A percentile compares a stretch with the other conserved stretches of the same genome.
Conservation (phyloP, 2,888 invertebrate species). For the Mythimna impura region DNA sequence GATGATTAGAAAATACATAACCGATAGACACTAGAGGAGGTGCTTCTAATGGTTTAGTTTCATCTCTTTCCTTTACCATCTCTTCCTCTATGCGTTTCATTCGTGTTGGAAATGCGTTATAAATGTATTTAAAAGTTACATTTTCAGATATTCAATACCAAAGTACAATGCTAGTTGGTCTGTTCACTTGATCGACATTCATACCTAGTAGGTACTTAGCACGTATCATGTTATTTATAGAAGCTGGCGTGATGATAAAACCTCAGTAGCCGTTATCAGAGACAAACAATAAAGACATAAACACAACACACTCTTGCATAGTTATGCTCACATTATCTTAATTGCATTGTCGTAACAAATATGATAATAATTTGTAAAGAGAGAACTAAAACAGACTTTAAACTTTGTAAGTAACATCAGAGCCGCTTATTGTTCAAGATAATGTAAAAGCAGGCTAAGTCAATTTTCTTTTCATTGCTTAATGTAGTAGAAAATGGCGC, state of each 20-base stretch:
- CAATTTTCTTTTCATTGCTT: constrained; percentile 41
- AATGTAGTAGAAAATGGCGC: constrained; percentile 38
- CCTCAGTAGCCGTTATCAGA: constrained; percentile 79
- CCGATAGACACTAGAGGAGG: not conserved
- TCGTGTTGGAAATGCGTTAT: constrained; percentile 11
- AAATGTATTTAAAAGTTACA: not conserved
- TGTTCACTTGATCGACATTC: constrained; percentile 57
- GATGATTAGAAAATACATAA: not conserved
- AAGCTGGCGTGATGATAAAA: constrained; percentile 82
- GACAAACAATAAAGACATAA: constrained; percentile 83
- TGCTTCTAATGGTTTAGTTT: no score
- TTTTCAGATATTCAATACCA: constrained; percentile 31
- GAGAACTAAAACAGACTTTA: constrained; percentile 24
- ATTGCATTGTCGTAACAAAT: constrained; percentile 68
- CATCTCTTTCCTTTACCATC: no score
- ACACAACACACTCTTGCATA: constrained; percentile 66
- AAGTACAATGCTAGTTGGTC: constrained; percentile 40
- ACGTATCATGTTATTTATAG: constrained; percentile 76
- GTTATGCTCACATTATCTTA: constrained; percentile 69
- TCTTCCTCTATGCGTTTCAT: no score
- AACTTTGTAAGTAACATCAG: constrained; percentile 10
- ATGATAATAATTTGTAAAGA: constrained; percentile 59
- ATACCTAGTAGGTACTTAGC: constrained; percentile 44
- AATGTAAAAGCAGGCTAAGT: constrained; percentile 31
- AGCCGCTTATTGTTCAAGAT: constrained; percentile 17